A percentile compares a stretch with the other conserved stretches of the same genome.
phyloP scores from a whole-genome alignment of 2,888 invertebrate species.

The Pandemis cinnamomeana region DNA sequence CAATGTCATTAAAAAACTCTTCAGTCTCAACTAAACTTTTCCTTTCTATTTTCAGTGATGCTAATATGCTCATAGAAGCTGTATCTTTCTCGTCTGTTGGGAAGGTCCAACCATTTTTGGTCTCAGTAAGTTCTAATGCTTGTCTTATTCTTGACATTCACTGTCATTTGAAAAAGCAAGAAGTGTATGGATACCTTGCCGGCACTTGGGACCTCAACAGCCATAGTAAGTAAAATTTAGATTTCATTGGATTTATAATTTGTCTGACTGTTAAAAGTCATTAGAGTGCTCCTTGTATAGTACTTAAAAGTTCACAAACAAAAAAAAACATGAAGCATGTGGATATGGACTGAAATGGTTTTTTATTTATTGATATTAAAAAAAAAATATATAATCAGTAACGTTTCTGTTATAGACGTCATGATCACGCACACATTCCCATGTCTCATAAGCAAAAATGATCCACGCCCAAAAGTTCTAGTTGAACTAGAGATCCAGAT shows the following conservation, averaged over 20 bases:
- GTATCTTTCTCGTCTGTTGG: constrained; percentile 94
- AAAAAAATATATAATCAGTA: background rate
- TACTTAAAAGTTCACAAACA: too few species aligned
- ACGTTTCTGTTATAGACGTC: constrained; percentile 86
- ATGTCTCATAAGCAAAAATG: constrained; percentile 92
- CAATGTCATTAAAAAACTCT: too few species aligned
- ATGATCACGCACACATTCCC: constrained; percentile 95
- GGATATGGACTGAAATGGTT: too few species aligned
- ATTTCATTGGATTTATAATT: background rate
- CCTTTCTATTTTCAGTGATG: constrained; percentile 87
- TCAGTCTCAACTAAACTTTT: background rate
- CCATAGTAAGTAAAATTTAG: constrained; percentile 89
- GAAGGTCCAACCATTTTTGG: constrained; percentile 96
- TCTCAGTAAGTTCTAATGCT: constrained; percentile 94
- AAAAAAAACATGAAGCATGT: too few species aligned
- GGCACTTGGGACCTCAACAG: constrained; percentile 97
- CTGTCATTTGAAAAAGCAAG: constrained; percentile 96
- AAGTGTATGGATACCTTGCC: constrained; percentile 97
- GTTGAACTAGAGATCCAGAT: constrained; percentile 93
- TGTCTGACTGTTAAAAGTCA: too few species aligned
- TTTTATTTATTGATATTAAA: too few species aligned
- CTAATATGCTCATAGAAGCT: constrained; percentile 94
- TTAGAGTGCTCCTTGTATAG: too few species aligned
- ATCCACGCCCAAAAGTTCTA: constrained; percentile 89
- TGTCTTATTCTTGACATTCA: constrained; percentile 96